Evolutionary conservation across 2,113 vertebrate species (phyloP).

Genomic region (Kobus ellipsiprymnus): DNA sequence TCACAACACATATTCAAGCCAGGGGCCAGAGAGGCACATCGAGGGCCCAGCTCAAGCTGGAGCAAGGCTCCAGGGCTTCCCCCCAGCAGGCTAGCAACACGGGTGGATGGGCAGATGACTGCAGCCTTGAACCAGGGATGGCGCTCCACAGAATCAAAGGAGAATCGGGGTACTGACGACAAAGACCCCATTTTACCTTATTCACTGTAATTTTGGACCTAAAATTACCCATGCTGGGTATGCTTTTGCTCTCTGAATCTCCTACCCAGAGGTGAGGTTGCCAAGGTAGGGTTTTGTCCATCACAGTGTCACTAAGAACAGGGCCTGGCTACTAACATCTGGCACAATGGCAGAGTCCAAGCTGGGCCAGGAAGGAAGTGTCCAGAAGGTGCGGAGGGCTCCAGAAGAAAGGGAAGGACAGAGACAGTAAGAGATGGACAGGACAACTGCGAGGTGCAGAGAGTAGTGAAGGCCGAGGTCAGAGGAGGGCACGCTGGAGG

Average conservation of each 20-base stretch:
- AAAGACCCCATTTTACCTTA: background rate
- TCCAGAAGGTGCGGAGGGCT: background rate
- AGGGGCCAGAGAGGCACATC: background rate
- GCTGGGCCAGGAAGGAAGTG: background rate
- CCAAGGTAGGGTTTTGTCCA: background rate
- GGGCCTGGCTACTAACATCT: background rate
- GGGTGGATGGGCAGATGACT: background rate
- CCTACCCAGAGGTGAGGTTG: background rate
- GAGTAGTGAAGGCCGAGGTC: background rate
- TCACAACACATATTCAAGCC: background rate
- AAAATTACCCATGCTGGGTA: background rate
- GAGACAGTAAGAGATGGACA: background rate
- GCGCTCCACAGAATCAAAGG: background rate
- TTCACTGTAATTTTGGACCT: background rate
- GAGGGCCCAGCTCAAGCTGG: background rate
- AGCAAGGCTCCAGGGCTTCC: background rate
- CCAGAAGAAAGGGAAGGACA: background rate
- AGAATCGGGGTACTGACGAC: background rate
- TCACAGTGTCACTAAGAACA: background rate
- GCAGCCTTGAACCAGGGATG: background rate
- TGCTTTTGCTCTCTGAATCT: background rate
- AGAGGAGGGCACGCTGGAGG: background rate
- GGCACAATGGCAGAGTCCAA: background rate
- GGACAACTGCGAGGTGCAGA: background rate
- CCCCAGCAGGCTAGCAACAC: background rate